Base-by-base conservation (phyloP, 2,888 invertebrate genomes). In the Drosophila meridiana region DNA sequence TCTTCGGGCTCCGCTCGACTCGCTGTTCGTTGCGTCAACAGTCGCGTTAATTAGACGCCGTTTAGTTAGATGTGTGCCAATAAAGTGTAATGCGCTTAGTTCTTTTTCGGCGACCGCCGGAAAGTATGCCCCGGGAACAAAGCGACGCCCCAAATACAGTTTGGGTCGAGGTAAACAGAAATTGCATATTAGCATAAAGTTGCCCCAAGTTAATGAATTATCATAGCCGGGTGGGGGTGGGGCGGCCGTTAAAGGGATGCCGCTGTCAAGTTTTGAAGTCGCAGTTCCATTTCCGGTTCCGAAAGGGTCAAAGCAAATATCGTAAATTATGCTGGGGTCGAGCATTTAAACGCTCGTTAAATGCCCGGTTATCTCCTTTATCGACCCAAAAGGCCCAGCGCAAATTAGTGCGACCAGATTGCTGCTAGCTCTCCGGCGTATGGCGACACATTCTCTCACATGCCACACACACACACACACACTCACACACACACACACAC, bases 271-370 rank as follows among this genome's bases (percentile, higher is more conserved):
- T 66, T 32, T 9, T 14, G 38, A 38, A 55, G 36, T 38, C 55
- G 55, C 38, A 43, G 20, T 28, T 11, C 42, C 47, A 42, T 30
- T 52, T 52, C 40, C 56, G 40, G n/a, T 30, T 55, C 5, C 30
- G 56, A 83, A 87, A 88, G 77, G 89, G 86, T 80, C 77, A 69
- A 75, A 60, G 67, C 74, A 79, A 86, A 74, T 73, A 64, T 20
- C 52, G 73, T 88, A 76, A 83, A 78, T 83, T 82, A 87, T 82
- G 70, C 68, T 67, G 20, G 69, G 67, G 68, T 72, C 82, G 55
- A 73, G 73, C 88, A 70, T 72, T 83, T 78, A 78, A 82, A 82
- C n/a, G 76, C 66, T 74, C 79, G 73, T 79, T 82, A 79, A 79
- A 73, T 56, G 56, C 55, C 73, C 53, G 32, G 50, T 71, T 71